A percentile compares a stretch with the other conserved stretches of the same genome.
phyloP scores from a whole-genome alignment of 2,797 vertebrate genomes.

The Adelosebastes latens region DNA sequence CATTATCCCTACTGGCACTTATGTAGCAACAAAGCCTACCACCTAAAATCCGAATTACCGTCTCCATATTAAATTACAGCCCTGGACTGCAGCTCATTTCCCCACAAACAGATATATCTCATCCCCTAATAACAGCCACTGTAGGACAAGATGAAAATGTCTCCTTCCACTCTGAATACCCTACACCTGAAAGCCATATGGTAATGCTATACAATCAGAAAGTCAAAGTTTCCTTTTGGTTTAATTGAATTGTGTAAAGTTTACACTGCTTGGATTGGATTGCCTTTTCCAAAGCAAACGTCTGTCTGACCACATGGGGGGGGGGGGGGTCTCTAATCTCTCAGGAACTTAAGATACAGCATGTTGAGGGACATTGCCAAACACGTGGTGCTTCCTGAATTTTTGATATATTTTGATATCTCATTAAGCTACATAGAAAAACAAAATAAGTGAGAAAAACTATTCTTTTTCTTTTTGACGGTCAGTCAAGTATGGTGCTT shows the following conservation, averaged over 20 bases:
- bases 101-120: conserved; percentile 11
- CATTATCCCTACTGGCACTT: conserved; percentile 27
- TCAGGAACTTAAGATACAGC: conserved; percentile 53
- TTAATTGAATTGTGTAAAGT: conserved; percentile 21
- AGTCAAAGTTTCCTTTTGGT: conserved; percentile 6
- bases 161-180: background rate
- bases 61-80: conserved; percentile 36
- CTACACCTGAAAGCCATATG: background rate
- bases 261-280: conserved; percentile 30
- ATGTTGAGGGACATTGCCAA: conserved; percentile 23
- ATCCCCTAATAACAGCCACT: conserved; percentile 9
- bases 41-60: conserved; percentile 23
- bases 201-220: conserved; percentile 12
- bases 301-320: conserved; percentile 10
- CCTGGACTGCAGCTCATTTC: conserved; percentile 62
- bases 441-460: background rate
- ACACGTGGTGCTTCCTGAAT: conserved; percentile 42
- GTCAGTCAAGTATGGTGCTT: conserved; percentile 42
- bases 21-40: conserved; percentile 21
- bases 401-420: conserved; percentile 32
- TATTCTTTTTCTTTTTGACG: conserved; percentile 12
- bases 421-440: conserved; percentile 24
- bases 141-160: conserved; percentile 12
- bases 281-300: conserved; percentile 19
- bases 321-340: conserved; percentile 25